Percentiles rank a stretch among this genome's conserved stretches.
phyloP scores from a whole-genome alignment of 2,888 invertebrate species.

The Pedicia rivosa region DNA sequence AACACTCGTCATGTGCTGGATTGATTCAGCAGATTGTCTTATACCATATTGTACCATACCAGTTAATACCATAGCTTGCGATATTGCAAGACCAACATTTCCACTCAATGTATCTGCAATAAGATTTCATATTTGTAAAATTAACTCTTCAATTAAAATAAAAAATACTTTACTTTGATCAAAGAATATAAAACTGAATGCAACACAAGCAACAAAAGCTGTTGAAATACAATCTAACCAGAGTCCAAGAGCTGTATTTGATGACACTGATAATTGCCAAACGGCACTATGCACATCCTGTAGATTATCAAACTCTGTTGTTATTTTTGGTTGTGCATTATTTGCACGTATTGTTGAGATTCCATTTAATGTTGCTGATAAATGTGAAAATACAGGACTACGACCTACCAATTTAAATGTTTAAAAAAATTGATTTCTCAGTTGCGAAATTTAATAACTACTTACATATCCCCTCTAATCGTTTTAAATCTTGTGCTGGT shows the following conservation, averaged over 20 bases:
- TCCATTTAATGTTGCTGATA: slow-evolving; percentile 74
- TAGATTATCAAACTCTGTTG: slow-evolving; percentile 55
- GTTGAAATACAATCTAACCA: slow-evolving; percentile 56
- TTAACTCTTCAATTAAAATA: neutral
- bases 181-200: slow-evolving; percentile 44
- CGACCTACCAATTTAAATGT: slow-evolving; percentile 38
- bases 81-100: slow-evolving; percentile 53
- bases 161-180: slow-evolving; percentile 35
- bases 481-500: slow-evolving; percentile 59
- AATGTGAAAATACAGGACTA: slow-evolving; percentile 84
- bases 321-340: slow-evolving; percentile 47
- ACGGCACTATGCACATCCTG: slow-evolving; percentile 38
- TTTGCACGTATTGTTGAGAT: slow-evolving; percentile 75
- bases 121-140: neutral
- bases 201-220: slow-evolving; percentile 44
- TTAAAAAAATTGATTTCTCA: neutral
- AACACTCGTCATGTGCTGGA: slow-evolving; percentile 56
- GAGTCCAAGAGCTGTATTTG: slow-evolving; percentile 47
- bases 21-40: slow-evolving; percentile 51
- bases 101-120: slow-evolving; percentile 37
- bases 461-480: slow-evolving; percentile 52
- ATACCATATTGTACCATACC: slow-evolving; percentile 58
- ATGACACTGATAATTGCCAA: slow-evolving; percentile 27
- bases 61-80: slow-evolving; percentile 49
- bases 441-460: slow-evolving; percentile 9